Evolutionary conservation across 2,888 invertebrate genomes (phyloP).

Genomic region (Schizotus pectinicornis): DNA sequence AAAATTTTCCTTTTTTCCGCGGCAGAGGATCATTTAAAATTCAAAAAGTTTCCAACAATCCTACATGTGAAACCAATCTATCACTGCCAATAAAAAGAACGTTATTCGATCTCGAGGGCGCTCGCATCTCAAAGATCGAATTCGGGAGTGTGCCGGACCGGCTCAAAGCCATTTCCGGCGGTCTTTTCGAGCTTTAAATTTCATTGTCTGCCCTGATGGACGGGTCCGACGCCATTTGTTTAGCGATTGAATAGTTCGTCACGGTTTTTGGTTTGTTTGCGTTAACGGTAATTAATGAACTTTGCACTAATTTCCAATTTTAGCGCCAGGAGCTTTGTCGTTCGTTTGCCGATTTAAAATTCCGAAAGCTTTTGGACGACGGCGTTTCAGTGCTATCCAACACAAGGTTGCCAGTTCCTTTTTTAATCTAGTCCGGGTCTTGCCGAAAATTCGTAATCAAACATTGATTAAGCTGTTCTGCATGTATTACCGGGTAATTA

Average conservation of each 20-base stretch:
- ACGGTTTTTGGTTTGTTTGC: too few relatives aligned
- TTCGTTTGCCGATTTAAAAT: too few relatives aligned
- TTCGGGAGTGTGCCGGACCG: neutral
- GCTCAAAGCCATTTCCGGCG: too few relatives aligned
- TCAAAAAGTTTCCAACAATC: conserved; percentile 8
- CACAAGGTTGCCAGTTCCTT: neutral
- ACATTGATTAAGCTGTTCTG: conserved; percentile 10
- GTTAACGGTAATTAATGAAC: too few relatives aligned
- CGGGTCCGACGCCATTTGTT: too few relatives aligned
- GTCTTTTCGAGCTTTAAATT: too few relatives aligned
- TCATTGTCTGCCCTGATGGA: too few relatives aligned
- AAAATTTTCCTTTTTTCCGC: neutral
- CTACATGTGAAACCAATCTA: conserved; percentile 3
- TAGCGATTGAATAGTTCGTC: too few relatives aligned
- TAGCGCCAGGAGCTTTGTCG: too few relatives aligned
- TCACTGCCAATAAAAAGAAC: conserved; percentile 8
- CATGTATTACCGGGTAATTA: conserved; percentile 18
- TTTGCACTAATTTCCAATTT: too few relatives aligned
- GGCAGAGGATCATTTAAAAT: conserved; percentile 6
- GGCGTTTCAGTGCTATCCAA: too few relatives aligned
- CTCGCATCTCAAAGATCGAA: conserved; percentile 1
- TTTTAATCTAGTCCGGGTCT: neutral
- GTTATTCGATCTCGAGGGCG: neutral
- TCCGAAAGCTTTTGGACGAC: too few relatives aligned
- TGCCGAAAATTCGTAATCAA: neutral